Evolutionary conservation across 2,888 invertebrate genomes (phyloP), one percentile per base, ranked within the genome.

Genomic region (Melinaea menophilus): DNA sequence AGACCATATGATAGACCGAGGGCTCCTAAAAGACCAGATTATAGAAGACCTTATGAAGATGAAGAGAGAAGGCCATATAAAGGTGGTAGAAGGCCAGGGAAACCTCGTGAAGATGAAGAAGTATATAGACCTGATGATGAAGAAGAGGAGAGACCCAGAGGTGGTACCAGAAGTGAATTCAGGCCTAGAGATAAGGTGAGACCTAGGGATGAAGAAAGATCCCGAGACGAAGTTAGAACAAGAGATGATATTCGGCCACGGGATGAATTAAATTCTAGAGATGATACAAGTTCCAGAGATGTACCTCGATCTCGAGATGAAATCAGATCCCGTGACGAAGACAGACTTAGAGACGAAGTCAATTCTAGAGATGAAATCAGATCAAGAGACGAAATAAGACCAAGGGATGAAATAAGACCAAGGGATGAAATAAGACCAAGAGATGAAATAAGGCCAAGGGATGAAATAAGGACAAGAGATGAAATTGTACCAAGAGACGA

Each of bases 1-100:
- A 79, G 90, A 73, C 76, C 81, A 0, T 85, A 85, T 64, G 85
- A 87, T 11, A 85, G 89, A 72, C 78, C 79, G 3, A 81, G 88
- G 72, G 79, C 86, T 55, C 78, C 70, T 0, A 88, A 88, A 69
- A 78, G 88, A 70, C 81, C 75, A 59, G 78, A 79, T 4, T 72
- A 75, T 56, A 74, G 79, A 71, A 79, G 84, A 68, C 81, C 84
- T 2, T 84, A 86, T 58, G 86, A 85, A 3, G 87, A 88, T 2
- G 88, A 87, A 7, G 86, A 84, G 7, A 82, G 85, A 2, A 71
- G 74, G 48, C 76, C 73, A 4, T 74, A 74, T 47, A 82, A 84
- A 64, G 75, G 73, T 13, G 75, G 79, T 0, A 77, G 81, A 69
- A 74, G 85, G 69, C 80, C 80, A 22, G 60, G 45, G 34, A 79